Evolutionary conservation across 2,797 vertebrate genomes (phyloP), one percentile per base, ranked within the genome.

Genomic region (Siniperca undulata): DNA sequence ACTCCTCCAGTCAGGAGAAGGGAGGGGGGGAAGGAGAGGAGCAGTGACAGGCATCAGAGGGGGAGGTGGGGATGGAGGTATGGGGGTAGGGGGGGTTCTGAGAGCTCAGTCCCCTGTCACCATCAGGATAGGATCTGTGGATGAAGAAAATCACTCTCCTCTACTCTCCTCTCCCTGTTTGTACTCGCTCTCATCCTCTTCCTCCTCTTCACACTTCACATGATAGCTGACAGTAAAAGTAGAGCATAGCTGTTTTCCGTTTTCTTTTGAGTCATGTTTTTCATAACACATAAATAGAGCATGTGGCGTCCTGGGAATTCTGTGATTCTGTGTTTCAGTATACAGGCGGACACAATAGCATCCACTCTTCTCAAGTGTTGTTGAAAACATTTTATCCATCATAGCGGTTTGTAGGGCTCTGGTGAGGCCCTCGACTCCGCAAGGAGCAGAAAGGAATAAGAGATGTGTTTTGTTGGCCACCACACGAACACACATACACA

Each of bases 271-370:
- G 89, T 94, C 93, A 94, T 94, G 91, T 95, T 93, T 93, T 94
- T 94, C 92, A 93, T 92, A 94, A 93, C 91, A 92, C 93, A 94
- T 95, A 94, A 95, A 95, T 93, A 94, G 93, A 94, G 88, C 92
- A 87, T 80, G 89, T 17, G 62, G 94, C 38, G 72, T 93, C 94
- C 88, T 91, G 94, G 94, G 94, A 95, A 94, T 94, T 94, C 83
- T 94, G 84, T 87, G 93, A 94, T 94, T 91, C 89, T 82, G 83
- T 88, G 91, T 94, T 92, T 94, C 84, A 55, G 86, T 78, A 42
- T 89, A 86, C 88, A 80, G 80, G 83, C 89, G 84, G 93, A 94
- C 93, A 94, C 93, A 94, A 94, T 94, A 90, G 93, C 91, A 92
- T 92, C 92, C 92, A 88, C 92, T 94, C 92, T 66, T 93, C 91